Evolutionary conservation across 2,113 vertebrate species (phyloP).

Genomic region (Choloepus hoffmanni): DNA sequence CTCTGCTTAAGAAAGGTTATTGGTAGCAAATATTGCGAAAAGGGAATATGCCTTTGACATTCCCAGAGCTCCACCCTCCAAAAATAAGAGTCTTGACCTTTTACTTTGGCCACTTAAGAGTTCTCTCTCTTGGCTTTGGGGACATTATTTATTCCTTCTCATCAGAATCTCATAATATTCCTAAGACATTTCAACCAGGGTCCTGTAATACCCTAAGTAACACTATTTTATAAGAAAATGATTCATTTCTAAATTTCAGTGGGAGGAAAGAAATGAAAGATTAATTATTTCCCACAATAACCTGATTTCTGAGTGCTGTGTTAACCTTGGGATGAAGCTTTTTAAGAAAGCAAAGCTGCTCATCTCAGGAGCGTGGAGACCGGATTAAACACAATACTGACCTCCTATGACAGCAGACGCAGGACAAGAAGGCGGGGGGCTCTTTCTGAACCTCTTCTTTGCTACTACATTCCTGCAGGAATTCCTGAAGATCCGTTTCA

Average conservation of each 20-base stretch:
- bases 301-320: not conserved
- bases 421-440: constrained; percentile 37
- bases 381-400: constrained; percentile 76
- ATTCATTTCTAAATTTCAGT: constrained; percentile 40
- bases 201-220: not conserved
- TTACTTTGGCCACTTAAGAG: not conserved
- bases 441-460: constrained; percentile 77
- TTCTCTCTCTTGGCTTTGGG: not conserved
- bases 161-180: not conserved
- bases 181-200: not conserved
- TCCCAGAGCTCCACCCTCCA: not conserved
- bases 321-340: not conserved
- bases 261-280: not conserved
- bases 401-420: constrained; percentile 91
- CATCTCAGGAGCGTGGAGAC: not conserved
- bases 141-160: not conserved
- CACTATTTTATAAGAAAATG: not conserved
- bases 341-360: not conserved
- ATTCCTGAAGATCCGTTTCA: constrained; percentile 93
- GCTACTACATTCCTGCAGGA: constrained; percentile 87
- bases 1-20: not conserved
- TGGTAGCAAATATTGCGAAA: not conserved
- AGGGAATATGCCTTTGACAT: not conserved
- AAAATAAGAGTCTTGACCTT: not conserved
- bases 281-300: not conserved